phyloP scores from a whole-genome alignment of 2,797 vertebrate species.

The Naso thynnoides region DNA sequence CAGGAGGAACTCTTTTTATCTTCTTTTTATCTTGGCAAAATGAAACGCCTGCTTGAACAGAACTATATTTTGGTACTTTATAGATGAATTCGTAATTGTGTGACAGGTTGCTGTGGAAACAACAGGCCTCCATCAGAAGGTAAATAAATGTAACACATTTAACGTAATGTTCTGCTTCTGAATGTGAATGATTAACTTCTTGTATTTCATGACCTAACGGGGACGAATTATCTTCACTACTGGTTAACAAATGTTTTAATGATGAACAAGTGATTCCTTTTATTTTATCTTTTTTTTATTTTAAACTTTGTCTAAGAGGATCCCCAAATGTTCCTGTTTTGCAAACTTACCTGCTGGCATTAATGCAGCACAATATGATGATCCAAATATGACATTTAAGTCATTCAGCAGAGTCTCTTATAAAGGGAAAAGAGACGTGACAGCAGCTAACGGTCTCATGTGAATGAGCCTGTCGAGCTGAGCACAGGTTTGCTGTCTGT shows the following conservation, averaged over 20 bases:
- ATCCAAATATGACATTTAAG: no score
- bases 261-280: background rate
- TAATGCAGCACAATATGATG: no score
- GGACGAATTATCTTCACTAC: no score
- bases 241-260: background rate
- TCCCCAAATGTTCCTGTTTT: no score
- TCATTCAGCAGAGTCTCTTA: background rate
- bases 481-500: background rate
- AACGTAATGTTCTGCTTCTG: background rate
- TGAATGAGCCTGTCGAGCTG: background rate
- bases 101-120: conserved; percentile 31
- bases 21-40: background rate
- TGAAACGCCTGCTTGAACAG: background rate
- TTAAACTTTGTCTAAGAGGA: background rate
- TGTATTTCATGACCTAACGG: background rate
- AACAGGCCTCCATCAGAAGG: background rate
- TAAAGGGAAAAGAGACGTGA: background rate
- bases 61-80: background rate
- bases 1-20: no score
- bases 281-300: background rate
- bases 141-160: background rate
- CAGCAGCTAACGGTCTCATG: background rate
- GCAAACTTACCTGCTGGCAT: no score
- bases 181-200: background rate
- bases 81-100: background rate